Evolutionary conservation across 2,797 vertebrate genomes (phyloP), one percentile per base, ranked within the genome.

Genomic region (Peromyscus eremicus): DNA sequence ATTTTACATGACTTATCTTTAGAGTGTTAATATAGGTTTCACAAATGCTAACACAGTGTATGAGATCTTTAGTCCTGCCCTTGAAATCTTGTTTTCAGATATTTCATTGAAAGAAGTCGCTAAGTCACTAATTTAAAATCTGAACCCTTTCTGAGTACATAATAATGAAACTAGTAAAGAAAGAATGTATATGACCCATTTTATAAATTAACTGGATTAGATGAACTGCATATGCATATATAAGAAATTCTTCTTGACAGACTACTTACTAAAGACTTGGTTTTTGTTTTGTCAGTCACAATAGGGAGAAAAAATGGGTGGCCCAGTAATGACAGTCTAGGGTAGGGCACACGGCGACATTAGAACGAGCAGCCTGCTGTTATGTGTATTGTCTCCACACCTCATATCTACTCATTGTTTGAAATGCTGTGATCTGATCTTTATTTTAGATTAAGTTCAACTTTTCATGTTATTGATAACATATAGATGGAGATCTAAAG

Each of bases 161-260:
- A 76, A 68, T 82, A 93, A 76, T 75, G 40, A 92, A 87, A 40
- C 16, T 91, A 91, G 23, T 55, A 96, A 83, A 93, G 62, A 96
- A 92, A 84, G 25, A 66, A 34, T 57, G 21, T 25, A 49, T n/a
- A 7, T 57, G 43, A 86, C 2, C 1, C n/a, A 60, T 49, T 90
- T 85, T 52, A 21, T 68, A 92, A 95, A 91, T 88, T 84, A 84
- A 46, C 2, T 76, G 64, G 77, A 76, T 79, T 81, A 6, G 17
- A 43, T 87, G 12, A 90, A 82, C 14, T 86, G 64, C 27, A 23
- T 90, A 64, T 66, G 57, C 94, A 17, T 37, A n/a, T 68, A 3
- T 70, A 57, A 43, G 16, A 94, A 91, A 80, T 68, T 6, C n/a
- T 66, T 29, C n/a, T 66, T 29, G 71, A 32, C 19, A 82, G 37